Base-by-base conservation (phyloP, 2,888 invertebrate genomes). In the Trissonchulus latispiculum region DNA sequence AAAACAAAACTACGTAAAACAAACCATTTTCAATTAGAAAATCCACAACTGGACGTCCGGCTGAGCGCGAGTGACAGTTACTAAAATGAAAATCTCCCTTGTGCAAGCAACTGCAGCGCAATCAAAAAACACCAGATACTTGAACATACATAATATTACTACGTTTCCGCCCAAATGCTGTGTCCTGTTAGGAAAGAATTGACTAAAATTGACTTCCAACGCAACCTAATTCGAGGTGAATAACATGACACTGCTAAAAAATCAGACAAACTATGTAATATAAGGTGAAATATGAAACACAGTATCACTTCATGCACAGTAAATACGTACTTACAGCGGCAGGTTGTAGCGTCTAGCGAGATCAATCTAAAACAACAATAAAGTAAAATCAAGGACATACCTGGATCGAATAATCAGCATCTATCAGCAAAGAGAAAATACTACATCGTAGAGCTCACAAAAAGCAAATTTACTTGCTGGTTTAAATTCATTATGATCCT, bases 21-120 rank as follows among this genome's bases (percentile, higher is more conserved):
- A 59, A 75, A 81, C 81, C 80, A 72, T 79, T 77, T 74, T 83
- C 82, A 71, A 79, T 80, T 18, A 85, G 77, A 28, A 82, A 76
- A 15, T 81, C 78, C 28, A 85, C 82, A 1, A 83, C 81, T 8
- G 82, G 84, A 71, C 79, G 78, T 1, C 85, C 85, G 1, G 85
- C 84, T 28, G 84, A 84, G 70, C 85, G 78, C 2, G 85, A 85
- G 74, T 85, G 85, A 0, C 85, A 84, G 79, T 84, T 85, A 72
- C 84, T 85, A 76, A 70, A 80, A 72, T 59, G 67, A 72, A 72
- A 74, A 72, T n/a, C n/a, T n/a, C n/a, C n/a, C n/a, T n/a, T n/a
- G 48, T 48, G 48, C 62, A 37, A 71, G 67, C 66, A 2, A 48
- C 33, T 37, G n/a, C 2, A 23, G 1, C 8, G 23, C 23, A 23